A percentile compares a stretch with the other conserved stretches of the same genome.
Conservation (phyloP, 1,140 invertebrate genomes). For the Trichonephila clavata region DNA sequence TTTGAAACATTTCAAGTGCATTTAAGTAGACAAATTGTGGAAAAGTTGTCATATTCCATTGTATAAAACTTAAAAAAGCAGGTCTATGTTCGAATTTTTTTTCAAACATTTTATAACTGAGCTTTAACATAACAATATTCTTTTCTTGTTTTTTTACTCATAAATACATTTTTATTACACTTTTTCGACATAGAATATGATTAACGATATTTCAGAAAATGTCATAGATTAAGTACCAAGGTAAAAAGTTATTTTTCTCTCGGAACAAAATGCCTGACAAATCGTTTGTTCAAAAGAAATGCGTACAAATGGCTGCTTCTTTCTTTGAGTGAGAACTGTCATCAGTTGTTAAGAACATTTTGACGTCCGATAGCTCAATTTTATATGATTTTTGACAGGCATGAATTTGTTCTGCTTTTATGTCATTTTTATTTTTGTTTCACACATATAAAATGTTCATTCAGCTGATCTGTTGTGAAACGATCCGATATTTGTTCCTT, state of each 20-base stretch:
- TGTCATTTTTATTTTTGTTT: slow-evolving; percentile 30
- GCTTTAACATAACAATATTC: neutral
- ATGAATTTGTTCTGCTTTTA: slow-evolving; percentile 60
- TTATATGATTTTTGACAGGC: slow-evolving; percentile 63
- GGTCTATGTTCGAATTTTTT: slow-evolving; percentile 17
- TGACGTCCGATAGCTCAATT: slow-evolving; percentile 69
- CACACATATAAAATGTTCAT: neutral
- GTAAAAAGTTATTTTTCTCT: slow-evolving; percentile 64
- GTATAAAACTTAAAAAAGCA: slow-evolving; percentile 25
- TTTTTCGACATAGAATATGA: slow-evolving; percentile 41
- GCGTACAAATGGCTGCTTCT: slow-evolving; percentile 50
- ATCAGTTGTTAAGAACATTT: slow-evolving; percentile 63
- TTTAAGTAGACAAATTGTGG: slow-evolving; percentile 44
- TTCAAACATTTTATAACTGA: slow-evolving; percentile 21
- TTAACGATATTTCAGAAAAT: slow-evolving; percentile 68
- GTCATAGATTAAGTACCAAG: slow-evolving; percentile 63
- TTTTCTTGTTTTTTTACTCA: neutral
- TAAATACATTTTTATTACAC: neutral
- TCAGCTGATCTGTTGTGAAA: slow-evolving; percentile 31
- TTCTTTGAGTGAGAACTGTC: slow-evolving; percentile 31
- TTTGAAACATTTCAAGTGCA: neutral
- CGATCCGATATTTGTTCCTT: neutral
- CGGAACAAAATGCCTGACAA: slow-evolving; percentile 58
- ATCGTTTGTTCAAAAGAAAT: slow-evolving; percentile 58
- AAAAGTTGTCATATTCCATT: slow-evolving; percentile 40